Evolutionary conservation across 2,113 vertebrate genomes (phyloP).

Genomic region (Dicrurus megarhynchus): DNA sequence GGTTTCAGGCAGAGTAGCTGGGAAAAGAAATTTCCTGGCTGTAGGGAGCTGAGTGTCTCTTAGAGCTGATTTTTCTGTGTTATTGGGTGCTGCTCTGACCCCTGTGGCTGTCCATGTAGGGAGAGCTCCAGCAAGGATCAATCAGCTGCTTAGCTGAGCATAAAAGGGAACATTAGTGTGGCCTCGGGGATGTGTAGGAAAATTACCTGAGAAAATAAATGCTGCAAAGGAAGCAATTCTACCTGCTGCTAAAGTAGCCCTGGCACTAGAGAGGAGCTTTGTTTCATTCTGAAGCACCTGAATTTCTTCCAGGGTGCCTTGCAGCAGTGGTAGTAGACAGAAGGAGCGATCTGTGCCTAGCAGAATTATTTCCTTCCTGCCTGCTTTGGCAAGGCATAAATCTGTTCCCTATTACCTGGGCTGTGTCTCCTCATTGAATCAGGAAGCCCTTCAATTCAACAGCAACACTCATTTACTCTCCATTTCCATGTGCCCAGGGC

Average conservation of each 20-base stretch:
- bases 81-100: not conserved
- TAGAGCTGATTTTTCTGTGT: not conserved
- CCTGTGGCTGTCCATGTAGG: not conserved
- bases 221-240: slow-evolving; percentile 3
- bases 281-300: not conserved
- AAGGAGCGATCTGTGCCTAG: not conserved
- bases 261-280: not conserved
- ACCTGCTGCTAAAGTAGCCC: not conserved
- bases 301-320: not conserved
- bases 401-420: not conserved
- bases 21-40: not conserved
- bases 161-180: not conserved
- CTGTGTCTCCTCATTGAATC: not conserved
- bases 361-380: not conserved
- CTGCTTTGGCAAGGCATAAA: not conserved
- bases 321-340: not conserved
- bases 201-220: slow-evolving; percentile 38
- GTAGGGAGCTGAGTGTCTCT: not conserved
- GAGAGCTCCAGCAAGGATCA: slow-evolving; percentile 14
- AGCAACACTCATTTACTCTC: not conserved
- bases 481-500: not conserved
- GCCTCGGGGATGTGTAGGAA: not conserved
- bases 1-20: not conserved
- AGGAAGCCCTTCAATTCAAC: not conserved
- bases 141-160: slow-evolving; percentile 28